Conservation (phyloP, 2,113 vertebrate genomes). For the Hemicordylus capensis region DNA sequence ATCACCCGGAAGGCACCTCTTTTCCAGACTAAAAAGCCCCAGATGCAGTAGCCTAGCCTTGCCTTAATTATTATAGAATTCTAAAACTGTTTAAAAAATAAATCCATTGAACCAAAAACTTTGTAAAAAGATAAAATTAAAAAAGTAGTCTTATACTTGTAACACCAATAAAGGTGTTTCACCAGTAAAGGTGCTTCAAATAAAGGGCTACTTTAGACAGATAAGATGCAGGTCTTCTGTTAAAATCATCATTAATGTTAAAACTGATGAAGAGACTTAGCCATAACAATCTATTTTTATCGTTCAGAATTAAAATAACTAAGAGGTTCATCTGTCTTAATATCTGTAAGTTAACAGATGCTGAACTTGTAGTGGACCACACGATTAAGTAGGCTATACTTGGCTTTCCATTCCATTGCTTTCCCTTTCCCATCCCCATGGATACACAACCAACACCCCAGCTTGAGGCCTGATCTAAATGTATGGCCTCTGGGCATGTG, state of each 20-base stretch:
- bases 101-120: slow-evolving; percentile 70
- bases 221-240: slow-evolving; percentile 70
- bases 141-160: slow-evolving; percentile 67
- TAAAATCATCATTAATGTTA: slow-evolving; percentile 60
- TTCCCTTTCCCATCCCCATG: neutral
- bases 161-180: no score
- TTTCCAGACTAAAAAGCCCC: no score
- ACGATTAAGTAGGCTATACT: neutral
- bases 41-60: no score
- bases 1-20: no score
- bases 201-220: slow-evolving; percentile 69
- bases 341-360: slow-evolving; percentile 28
- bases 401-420: neutral
- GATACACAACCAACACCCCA: no score
- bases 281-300: slow-evolving; percentile 57
- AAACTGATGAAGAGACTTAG: slow-evolving; percentile 60
- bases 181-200: slow-evolving; percentile 72
- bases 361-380: neutral
- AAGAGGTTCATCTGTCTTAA: slow-evolving; percentile 73
- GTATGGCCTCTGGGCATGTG: no score
- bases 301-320: slow-evolving; percentile 23
- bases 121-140: slow-evolving; percentile 61
- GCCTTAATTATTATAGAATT: slow-evolving; percentile 34
- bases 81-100: slow-evolving; percentile 35
- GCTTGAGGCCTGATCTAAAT: neutral